These are phyloP conservation scores for Heterodera schachtii DNA, from an alignment of 1,140 invertebrate species.

Conservation along the genomic window DNA sequence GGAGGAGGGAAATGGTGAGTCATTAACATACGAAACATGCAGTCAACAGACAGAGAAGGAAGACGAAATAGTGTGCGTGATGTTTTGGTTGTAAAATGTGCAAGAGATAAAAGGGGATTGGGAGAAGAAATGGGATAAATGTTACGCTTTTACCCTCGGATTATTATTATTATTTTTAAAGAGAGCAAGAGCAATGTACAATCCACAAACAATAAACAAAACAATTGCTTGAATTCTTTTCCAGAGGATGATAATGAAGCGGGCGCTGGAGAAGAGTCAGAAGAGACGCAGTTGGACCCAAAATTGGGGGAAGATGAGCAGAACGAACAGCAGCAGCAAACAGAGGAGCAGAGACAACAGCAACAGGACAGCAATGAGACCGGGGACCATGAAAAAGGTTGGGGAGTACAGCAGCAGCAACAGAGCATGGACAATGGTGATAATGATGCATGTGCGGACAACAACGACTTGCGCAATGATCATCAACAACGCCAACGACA, in stretches of 20 bases:
- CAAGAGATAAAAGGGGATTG: too few species aligned
- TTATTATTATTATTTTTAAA: too few species aligned
- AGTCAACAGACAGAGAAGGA: background rate
- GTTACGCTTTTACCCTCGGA: too few species aligned
- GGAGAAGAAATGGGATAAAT: too few species aligned
- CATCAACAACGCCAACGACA: too few species aligned
- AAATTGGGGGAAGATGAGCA: background rate
- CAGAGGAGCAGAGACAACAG: background rate
- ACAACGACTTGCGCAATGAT: too few species aligned
- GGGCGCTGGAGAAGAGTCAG: slow-evolving; percentile 35
- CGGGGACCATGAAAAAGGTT: too few species aligned
- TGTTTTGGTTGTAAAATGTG: too few species aligned
- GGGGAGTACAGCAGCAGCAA: background rate
- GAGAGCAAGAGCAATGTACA: too few species aligned
- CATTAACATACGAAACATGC: slow-evolving; percentile 7
- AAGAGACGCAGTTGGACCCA: slow-evolving; percentile 36
- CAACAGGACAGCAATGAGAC: background rate
- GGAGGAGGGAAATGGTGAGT: slow-evolving; percentile 13
- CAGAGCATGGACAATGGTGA: background rate
- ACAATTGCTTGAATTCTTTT: background rate
- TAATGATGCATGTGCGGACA: too few species aligned
- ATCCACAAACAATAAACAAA: too few species aligned
- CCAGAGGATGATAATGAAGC: slow-evolving; percentile 37
- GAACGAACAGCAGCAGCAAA: slow-evolving; percentile 16
- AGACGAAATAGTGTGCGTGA: too few species aligned